Base-by-base conservation (phyloP, 2,113 vertebrate genomes). In the Notothenia rossii region DNA sequence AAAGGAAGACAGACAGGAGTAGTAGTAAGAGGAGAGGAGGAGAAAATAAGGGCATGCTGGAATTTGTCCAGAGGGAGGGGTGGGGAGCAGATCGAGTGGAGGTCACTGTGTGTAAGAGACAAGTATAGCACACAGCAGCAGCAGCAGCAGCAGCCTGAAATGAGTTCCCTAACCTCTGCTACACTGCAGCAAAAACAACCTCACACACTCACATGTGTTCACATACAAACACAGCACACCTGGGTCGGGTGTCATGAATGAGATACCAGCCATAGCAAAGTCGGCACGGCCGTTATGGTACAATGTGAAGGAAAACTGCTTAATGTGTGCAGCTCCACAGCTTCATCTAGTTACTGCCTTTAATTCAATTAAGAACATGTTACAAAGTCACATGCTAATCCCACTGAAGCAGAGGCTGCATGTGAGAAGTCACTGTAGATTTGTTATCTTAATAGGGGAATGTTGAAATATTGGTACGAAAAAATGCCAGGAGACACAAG, bases 351-450 rank as follows among this genome's bases (percentile, higher is more conserved):
- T 64, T 56, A 17, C 58, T 18, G 9, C 5, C 12, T 5, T 48
- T 55, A 81, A 83, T 83, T 75, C 53, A 83, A 86, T 77, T 69
- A 13, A 14, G 53, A 71, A 69, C 79, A 49, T 63, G 59, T 45
- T 54, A 63, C 20, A 43, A 65, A 85, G 84, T 88, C 80, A 88
- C 61, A 61, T 61, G 86, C 53, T 51, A 29, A 70, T 73, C 77
- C 72, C 73, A 56, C 58, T 60, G 63, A 86, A 70, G 67, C 25
- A 40, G 43, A 64, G 29, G 29, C 29, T 29, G 29, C 29, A 29
- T 29, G 29, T 4, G 29, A 29, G 29, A 29, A 60, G 76, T 14
- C 10, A 22, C 54, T 58, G 49, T 6, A 13, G 20, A n/a, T 77
- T 3, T 29, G 29, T 3, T 48, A 14, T 17, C 8, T 46, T 18